Percentiles rank a stretch among this genome's conserved stretches.
These are phyloP conservation scores for Lydus trimaculatus DNA, from an alignment of 2,888 invertebrate species.

Conservation along the genomic window DNA sequence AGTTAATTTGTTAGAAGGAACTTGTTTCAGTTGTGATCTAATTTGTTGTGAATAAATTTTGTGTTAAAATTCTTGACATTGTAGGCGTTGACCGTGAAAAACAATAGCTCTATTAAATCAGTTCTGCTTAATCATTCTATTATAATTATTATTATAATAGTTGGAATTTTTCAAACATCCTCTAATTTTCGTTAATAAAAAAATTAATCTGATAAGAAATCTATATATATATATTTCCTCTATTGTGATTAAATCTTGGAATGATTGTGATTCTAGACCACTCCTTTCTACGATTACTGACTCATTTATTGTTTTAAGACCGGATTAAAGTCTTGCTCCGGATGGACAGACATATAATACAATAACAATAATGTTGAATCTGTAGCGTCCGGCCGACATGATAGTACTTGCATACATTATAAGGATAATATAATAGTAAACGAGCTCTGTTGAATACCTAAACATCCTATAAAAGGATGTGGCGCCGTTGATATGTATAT, in stretches of 20 bases:
- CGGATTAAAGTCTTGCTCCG: slow-evolving; percentile 15
- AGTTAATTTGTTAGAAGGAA: neutral
- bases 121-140: slow-evolving; percentile 12
- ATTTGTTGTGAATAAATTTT: neutral
- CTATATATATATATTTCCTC: no score
- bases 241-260: slow-evolving; percentile 4
- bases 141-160: slow-evolving; percentile 5
- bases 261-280: slow-evolving; percentile 11
- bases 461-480: slow-evolving; percentile 11
- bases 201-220: no score
- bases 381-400: slow-evolving; percentile 15
- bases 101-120: slow-evolving; percentile 14
- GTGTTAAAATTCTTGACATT: neutral
- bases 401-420: slow-evolving; percentile 14
- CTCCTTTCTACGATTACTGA: slow-evolving; percentile 7
- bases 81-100: slow-evolving; percentile 14
- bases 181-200: neutral
- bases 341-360: neutral
- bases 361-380: slow-evolving; percentile 14
- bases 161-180: neutral
- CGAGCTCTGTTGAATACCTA: slow-evolving; percentile 12
- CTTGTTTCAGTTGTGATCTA: neutral
- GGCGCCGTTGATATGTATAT: slow-evolving; percentile 2
- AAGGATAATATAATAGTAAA: slow-evolving; percentile 9
- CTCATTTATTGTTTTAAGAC: slow-evolving; percentile 13